phyloP scores from a whole-genome alignment of 2,797 vertebrate genomes.

The Notolabrus celidotus region DNA sequence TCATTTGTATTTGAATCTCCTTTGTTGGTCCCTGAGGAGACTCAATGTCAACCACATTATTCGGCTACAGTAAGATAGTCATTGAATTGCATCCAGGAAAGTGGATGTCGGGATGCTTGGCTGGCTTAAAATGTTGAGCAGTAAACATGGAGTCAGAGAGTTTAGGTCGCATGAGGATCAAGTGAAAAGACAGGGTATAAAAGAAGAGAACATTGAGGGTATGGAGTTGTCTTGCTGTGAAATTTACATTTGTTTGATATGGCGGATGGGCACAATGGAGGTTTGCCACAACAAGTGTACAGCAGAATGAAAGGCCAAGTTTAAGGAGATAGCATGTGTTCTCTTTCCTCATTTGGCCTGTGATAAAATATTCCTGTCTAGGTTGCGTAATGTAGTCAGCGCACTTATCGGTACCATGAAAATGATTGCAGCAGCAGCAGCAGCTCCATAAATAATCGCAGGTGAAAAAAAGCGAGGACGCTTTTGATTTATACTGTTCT shows the following conservation, averaged over 20 bases:
- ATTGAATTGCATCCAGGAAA: neutral
- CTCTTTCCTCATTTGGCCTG: constrained; percentile 43
- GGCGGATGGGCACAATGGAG: neutral
- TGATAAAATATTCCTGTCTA: constrained; percentile 61
- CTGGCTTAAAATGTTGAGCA: neutral
- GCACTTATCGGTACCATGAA: constrained; percentile 59
- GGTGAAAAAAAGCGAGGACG: constrained; percentile 43
- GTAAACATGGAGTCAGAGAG: neutral
- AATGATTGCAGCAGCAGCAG: constrained; percentile 58
- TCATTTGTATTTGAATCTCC: neutral
- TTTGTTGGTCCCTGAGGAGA: neutral
- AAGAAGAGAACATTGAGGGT: too few species aligned
- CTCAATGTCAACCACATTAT: constrained; percentile 2
- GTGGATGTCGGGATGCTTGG: constrained; percentile 3
- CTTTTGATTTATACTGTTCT: constrained; percentile 61
- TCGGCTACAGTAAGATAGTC: neutral
- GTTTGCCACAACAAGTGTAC: neutral
- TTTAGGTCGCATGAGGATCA: neutral
- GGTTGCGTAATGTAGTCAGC: constrained; percentile 58
- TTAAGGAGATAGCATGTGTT: constrained; percentile 41
- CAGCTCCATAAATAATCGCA: constrained; percentile 67
- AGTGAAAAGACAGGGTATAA: neutral
- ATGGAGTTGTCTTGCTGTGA: neutral
- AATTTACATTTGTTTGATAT: neutral
- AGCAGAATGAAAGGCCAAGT: constrained; percentile 9